phyloP scores from a whole-genome alignment of 2,113 vertebrate species.

The Bostrychus sinensis region DNA sequence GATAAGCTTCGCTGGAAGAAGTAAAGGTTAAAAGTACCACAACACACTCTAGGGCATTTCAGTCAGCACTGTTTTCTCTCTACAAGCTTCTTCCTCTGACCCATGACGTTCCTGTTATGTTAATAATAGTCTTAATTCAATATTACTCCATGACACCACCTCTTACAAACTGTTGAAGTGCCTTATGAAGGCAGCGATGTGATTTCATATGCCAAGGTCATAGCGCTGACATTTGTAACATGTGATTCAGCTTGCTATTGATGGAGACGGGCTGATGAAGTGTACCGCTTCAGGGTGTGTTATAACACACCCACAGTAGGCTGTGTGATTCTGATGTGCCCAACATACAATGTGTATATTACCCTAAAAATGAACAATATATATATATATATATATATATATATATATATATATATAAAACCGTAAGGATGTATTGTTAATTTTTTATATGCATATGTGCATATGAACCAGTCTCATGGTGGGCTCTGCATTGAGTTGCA shows the following conservation, averaged over 20 bases:
- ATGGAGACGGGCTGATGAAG: constrained; percentile 59
- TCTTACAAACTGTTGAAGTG: background rate
- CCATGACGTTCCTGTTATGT: background rate
- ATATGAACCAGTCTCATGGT: background rate
- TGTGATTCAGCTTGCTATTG: constrained; percentile 63
- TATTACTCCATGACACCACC: background rate
- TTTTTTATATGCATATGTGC: too few species aligned
- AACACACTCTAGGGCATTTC: background rate
- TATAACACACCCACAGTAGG: constrained; percentile 40
- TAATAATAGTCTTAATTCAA: background rate
- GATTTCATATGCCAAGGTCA: constrained; percentile 64
- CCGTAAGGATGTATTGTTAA: too few species aligned
- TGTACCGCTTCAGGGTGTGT: constrained; percentile 48
- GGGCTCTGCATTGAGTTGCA: background rate
- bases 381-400: too few species aligned
- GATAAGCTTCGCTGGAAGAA: constrained; percentile 14
- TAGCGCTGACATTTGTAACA: constrained; percentile 53
- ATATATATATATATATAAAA: too few species aligned
- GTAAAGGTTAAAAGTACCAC: constrained; percentile 19
- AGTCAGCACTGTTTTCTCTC: background rate
- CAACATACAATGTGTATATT: background rate
- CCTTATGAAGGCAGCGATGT: constrained; percentile 15
- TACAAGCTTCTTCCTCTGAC: background rate
- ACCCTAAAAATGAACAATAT: background rate
- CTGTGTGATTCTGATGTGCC: constrained; percentile 9